Evolutionary conservation across 2,113 vertebrate species (phyloP), one percentile per base, ranked within the genome.

Genomic region (Beaufortia kweichowensis): DNA sequence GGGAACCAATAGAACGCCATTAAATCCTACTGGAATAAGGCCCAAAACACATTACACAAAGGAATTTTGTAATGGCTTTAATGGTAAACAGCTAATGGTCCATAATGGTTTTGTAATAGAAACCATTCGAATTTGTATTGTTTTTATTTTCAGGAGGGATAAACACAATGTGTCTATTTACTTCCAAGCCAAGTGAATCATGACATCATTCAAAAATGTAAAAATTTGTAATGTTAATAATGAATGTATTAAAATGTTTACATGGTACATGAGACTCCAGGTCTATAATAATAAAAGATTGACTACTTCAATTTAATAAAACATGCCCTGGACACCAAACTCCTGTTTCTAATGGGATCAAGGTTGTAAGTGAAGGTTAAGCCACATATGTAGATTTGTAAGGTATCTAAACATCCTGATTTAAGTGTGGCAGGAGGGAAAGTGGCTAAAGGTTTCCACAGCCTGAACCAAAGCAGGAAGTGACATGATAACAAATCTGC

Each of bases 361-460:
- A 4, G 79, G 57, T 83, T 79, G 75, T 55, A 75, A 81, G 77
- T 53, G 39, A 65, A 82, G 84, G 83, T 80, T 78, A 81, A 75
- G 83, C 79, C 81, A 59, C 57, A 82, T 57, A 79, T 78, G 12
- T 61, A 82, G 85, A 88, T 89, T 87, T 90, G 82, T 75, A 82
- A 77, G 82, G 74, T 53, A 83, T 78, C 81, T 82, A 76, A 79
- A 77, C 74, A 68, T 81, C 76, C 8, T 65, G 46, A n/a, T 43
- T 59, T 15, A 69, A 68, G 24, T 50, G 72, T 64, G 19, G 56
- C 17, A 62, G 23, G 19, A 72, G 67, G 56, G 76, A 71, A 63
- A 63, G 41, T 61, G 39, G 3, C 35, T 46, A 9, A 10, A 26
- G 29, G 41, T 35, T n/a, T 71, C 57, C 12, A 35, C 14, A 35